phyloP scores from a whole-genome alignment of 2,888 invertebrate species.

The Biston betularia region DNA sequence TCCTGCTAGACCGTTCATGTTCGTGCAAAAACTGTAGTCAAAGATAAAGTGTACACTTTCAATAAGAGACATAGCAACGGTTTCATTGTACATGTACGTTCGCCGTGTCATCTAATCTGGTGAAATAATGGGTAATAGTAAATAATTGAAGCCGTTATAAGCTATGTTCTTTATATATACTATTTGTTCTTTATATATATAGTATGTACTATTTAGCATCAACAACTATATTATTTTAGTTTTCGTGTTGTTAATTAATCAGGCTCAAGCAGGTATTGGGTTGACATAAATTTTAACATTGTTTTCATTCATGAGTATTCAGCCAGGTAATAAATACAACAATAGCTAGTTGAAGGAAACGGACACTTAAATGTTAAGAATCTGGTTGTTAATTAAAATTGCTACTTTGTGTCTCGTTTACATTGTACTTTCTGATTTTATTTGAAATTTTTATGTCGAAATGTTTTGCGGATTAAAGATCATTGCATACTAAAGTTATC shows the following conservation, averaged over 20 bases:
- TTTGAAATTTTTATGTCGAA: conserved; percentile 1
- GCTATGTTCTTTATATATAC: too few relatives aligned
- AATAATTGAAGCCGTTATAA: too few relatives aligned
- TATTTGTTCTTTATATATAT: too few relatives aligned
- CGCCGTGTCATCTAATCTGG: too few relatives aligned
- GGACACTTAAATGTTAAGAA: conserved; percentile 11
- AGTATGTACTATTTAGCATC: too few relatives aligned
- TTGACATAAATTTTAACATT: conserved; percentile 1
- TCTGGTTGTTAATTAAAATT: conserved; percentile 14
- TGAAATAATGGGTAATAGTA: too few relatives aligned
- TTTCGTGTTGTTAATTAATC: background rate
- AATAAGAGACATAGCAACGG: too few relatives aligned
- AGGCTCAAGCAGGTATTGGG: background rate
- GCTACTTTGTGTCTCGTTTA: conserved; percentile 6
- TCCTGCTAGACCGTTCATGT: too few relatives aligned
- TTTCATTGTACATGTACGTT: too few relatives aligned
- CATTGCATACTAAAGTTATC: too few relatives aligned
- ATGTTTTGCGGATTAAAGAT: background rate
- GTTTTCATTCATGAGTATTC: conserved; percentile 1
- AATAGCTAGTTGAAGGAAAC: conserved; percentile 6
- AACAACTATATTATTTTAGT: background rate
- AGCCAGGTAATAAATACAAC: conserved; percentile 4
- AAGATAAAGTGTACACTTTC: too few relatives aligned
- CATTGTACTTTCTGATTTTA: conserved; percentile 4
- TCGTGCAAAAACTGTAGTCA: too few relatives aligned